Conservation (phyloP, 2,888 invertebrate genomes). For the Pollenia labialis region DNA sequence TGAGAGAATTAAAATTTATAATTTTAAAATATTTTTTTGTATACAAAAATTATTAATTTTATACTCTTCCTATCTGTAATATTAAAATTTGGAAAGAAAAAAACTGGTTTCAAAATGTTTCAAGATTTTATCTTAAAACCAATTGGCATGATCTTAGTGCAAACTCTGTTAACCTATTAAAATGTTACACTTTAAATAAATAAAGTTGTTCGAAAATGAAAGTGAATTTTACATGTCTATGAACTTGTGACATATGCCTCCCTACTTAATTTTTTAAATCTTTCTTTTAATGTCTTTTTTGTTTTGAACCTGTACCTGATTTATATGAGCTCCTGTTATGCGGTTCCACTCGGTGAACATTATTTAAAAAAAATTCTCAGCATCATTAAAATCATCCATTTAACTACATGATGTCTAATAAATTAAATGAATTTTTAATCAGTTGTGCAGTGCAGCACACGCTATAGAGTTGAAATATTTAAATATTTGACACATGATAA, state of each 20-base stretch:
- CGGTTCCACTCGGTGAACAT: slow-evolving; percentile 68
- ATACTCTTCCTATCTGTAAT: no score
- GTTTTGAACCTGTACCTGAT: not conserved
- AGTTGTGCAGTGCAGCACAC: slow-evolving; percentile 39
- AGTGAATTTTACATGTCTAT: slow-evolving; percentile 36
- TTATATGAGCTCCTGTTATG: slow-evolving; percentile 61
- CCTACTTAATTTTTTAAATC: not conserved
- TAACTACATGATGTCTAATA: slow-evolving; percentile 27
- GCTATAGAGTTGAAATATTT: slow-evolving; percentile 44
- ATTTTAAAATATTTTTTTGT: no score
- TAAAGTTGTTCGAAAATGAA: not conserved
- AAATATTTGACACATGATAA: slow-evolving; percentile 61
- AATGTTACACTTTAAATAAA: not conserved
- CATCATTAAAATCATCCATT: slow-evolving; percentile 50
- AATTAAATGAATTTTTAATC: slow-evolving; percentile 53
- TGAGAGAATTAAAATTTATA: no score
- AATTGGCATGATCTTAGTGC: no score
- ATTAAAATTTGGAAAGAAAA: not conserved
- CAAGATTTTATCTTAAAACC: not conserved
- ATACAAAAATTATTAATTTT: no score
- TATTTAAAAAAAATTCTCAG: slow-evolving; percentile 54
- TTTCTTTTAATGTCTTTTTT: not conserved
- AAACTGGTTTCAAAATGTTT: not conserved
- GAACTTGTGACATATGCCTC: slow-evolving; percentile 6
- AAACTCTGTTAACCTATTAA: not conserved